Conservation (phyloP, 2,113 vertebrate species). For the Elaphurus davidianus region DNA sequence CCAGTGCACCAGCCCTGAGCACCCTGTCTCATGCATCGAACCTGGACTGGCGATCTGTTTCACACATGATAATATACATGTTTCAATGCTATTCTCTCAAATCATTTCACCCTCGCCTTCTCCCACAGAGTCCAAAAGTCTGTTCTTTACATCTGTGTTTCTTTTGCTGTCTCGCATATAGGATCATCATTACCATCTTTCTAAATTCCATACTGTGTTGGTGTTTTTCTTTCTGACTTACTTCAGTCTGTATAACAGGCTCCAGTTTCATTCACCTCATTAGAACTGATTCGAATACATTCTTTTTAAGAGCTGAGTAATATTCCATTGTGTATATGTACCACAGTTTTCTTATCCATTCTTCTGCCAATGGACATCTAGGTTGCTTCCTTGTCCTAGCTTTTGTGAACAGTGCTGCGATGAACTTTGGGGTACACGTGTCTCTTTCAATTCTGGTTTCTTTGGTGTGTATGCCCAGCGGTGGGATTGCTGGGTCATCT, state of each 20-base stretch:
- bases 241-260: background rate
- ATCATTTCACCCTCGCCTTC: background rate
- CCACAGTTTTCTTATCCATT: background rate
- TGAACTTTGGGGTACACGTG: background rate
- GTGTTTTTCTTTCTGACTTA: background rate
- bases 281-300: background rate
- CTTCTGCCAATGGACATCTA: accelerated
- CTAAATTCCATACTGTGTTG: background rate
- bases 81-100: background rate
- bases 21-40: background rate
- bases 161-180: background rate
- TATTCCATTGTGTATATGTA: background rate
- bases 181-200: background rate
- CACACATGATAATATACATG: background rate
- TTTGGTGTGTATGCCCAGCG: accelerated
- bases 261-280: background rate
- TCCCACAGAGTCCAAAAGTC: background rate
- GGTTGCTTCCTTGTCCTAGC: background rate
- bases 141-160: background rate
- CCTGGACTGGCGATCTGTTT: background rate
- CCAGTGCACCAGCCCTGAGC: background rate
- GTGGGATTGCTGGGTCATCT: background rate
- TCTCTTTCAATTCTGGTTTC: background rate
- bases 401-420: background rate
- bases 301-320: background rate